Evolutionary conservation across 2,797 vertebrate species (phyloP).

Genomic region (Hylomyscus alleni): DNA sequence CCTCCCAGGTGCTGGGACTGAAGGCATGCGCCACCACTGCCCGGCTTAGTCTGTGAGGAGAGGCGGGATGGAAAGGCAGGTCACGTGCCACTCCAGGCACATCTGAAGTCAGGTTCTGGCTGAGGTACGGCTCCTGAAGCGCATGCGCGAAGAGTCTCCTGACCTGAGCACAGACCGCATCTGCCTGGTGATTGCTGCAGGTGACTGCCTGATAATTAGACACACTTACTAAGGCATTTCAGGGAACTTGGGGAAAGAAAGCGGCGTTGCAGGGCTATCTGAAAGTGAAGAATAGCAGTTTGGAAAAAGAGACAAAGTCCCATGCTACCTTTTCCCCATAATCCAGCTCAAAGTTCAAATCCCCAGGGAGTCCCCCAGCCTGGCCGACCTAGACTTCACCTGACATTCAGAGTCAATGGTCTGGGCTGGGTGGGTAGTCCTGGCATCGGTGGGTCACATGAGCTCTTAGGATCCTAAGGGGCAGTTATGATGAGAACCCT

Average conservation of each 20-base stretch:
- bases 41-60: slow-evolving; percentile 59
- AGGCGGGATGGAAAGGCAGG: slow-evolving; percentile 19
- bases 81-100: background rate
- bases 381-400: background rate
- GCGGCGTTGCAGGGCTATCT: slow-evolving; percentile 27
- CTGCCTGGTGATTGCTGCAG: slow-evolving; percentile 62
- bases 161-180: slow-evolving; percentile 39
- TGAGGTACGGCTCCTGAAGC: background rate
- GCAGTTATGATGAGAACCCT: background rate
- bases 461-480: background rate
- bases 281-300: slow-evolving; percentile 12
- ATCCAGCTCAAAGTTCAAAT: slow-evolving; percentile 13
- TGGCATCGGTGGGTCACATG: background rate
- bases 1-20: too few relatives aligned
- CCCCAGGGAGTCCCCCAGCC: background rate
- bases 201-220: slow-evolving; percentile 72
- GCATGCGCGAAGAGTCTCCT: background rate
- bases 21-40: too few relatives aligned
- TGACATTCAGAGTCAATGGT: background rate
- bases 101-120: background rate
- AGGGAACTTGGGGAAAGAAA: slow-evolving; percentile 27
- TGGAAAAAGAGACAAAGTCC: background rate
- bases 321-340: background rate
- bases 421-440: too few relatives aligned
- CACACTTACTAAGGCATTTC: background rate